These are phyloP conservation scores for Hyles lineata DNA, from an alignment of 2,888 invertebrate species.

Conservation along the genomic window DNA sequence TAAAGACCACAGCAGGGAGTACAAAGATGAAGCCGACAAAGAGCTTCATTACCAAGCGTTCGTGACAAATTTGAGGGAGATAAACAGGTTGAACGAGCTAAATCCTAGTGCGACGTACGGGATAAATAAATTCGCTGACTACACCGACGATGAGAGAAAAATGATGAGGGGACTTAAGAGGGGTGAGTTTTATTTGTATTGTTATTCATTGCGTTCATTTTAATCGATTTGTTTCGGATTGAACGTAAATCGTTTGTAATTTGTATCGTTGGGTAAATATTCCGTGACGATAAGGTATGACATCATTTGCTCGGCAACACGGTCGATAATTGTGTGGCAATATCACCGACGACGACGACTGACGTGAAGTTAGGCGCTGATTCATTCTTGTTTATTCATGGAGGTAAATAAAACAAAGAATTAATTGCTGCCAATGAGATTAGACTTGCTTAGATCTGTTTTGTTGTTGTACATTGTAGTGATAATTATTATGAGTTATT, in stretches of 20 bases:
- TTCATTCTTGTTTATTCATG: constrained; percentile 20
- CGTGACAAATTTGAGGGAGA: constrained; percentile 43
- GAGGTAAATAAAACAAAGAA: constrained; percentile 8
- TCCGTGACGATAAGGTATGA: constrained; percentile 16
- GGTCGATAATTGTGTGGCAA: constrained; percentile 19
- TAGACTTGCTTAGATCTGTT: not conserved
- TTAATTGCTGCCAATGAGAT: not conserved
- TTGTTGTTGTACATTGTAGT: not conserved
- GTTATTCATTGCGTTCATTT: not conserved
- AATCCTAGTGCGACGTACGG: constrained; percentile 44
- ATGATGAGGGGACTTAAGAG: constrained; percentile 40
- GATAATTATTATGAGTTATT: not conserved
- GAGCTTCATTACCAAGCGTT: constrained; percentile 53
- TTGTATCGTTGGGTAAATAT: not conserved
- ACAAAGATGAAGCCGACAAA: constrained; percentile 55
- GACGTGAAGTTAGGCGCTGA: constrained; percentile 14
- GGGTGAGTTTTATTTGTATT: constrained; percentile 1
- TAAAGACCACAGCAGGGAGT: constrained; percentile 49
- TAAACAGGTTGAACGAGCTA: constrained; percentile 48
- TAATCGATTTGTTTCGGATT: not conserved
- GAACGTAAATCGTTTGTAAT: constrained; percentile 33
- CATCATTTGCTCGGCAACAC: not conserved
- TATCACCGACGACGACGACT: not conserved
- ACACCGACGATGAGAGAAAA: constrained; percentile 48
- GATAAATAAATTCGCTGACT: constrained; percentile 59